A percentile compares a stretch with the other conserved stretches of the same genome.
Evolutionary conservation across 2,113 vertebrate genomes (phyloP).

Genomic region (Pseudolaguvia tuberculata): DNA sequence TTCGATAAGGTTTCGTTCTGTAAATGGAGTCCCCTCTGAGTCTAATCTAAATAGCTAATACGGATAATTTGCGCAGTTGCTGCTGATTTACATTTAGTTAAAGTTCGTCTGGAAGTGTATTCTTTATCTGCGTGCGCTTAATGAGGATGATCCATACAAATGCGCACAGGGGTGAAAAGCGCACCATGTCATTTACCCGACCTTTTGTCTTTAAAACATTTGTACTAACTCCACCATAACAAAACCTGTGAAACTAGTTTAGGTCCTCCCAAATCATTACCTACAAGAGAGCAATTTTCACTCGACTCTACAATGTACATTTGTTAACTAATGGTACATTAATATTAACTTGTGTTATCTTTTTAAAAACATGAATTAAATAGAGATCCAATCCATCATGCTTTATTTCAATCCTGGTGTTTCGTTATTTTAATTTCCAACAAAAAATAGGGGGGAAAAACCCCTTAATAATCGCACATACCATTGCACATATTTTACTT

Average conservation of each 20-base stretch:
- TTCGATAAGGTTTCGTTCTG: constrained; percentile 57
- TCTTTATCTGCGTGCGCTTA: constrained; percentile 40
- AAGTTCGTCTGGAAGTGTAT: constrained; percentile 58
- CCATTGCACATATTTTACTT: no score
- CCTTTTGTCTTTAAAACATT: constrained; percentile 46
- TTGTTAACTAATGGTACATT: no score
- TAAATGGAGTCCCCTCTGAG: constrained; percentile 64
- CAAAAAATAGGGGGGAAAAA: no score
- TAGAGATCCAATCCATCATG: no score
- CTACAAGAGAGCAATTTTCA: not conserved
- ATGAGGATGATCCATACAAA: constrained; percentile 43
- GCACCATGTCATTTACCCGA: constrained; percentile 39
- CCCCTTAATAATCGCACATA: no score
- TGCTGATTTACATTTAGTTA: constrained; percentile 60
- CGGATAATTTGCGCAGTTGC: constrained; percentile 66
- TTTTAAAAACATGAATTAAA: no score
- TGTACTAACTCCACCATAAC: constrained; percentile 30
- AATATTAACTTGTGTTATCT: no score
- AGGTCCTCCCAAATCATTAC: constrained; percentile 37
- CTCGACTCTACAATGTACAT: no score
- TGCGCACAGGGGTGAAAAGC: constrained; percentile 39
- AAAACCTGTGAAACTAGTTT: constrained; percentile 20
- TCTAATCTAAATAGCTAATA: constrained; percentile 69
- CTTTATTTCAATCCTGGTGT: no score
- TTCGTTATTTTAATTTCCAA: no score